Percentiles rank a stretch among this genome's conserved stretches.
Conservation (phyloP, 2,113 vertebrate species). For the Ictalurus furcatus region DNA sequence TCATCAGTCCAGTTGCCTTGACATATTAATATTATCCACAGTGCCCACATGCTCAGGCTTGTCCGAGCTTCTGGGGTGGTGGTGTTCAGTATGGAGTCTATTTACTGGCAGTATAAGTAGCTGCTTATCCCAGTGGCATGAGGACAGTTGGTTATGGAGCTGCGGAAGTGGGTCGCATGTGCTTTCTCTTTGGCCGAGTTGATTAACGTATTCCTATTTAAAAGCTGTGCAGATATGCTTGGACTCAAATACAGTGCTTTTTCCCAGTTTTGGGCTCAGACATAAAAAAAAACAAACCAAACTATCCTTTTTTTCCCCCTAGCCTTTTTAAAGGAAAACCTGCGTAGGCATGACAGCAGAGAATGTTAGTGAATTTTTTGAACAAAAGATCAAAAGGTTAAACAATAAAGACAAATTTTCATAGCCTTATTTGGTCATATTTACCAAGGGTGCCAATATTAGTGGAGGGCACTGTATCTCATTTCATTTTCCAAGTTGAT, state of each 20-base stretch:
- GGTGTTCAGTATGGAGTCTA: not conserved
- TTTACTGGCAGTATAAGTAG: constrained; percentile 3
- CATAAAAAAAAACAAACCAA: not conserved
- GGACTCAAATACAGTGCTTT: not conserved
- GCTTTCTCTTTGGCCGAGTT: not conserved
- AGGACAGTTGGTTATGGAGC: not conserved
- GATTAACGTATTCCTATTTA: constrained; percentile 26
- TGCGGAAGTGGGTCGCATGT: constrained; percentile 24
- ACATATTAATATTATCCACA: not conserved
- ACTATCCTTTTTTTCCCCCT: too few relatives aligned
- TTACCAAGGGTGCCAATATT: too few relatives aligned
- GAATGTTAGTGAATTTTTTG: too few relatives aligned
- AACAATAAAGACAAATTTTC: too few relatives aligned
- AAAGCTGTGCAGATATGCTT: constrained; percentile 6
- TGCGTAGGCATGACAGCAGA: too few relatives aligned
- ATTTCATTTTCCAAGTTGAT: too few relatives aligned
- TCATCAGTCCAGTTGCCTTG: not conserved
- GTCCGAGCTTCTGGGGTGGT: not conserved
- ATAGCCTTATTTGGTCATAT: too few relatives aligned
- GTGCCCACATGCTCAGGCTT: not conserved
- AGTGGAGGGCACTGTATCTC: too few relatives aligned
- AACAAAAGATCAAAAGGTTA: too few relatives aligned
- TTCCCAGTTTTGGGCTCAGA: not conserved
- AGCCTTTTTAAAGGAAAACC: not conserved
- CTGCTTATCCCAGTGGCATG: constrained; percentile 23